These are phyloP conservation scores for Cyphomyrus discorhynchus DNA, from an alignment of 2,113 vertebrate genomes.

Conservation along the genomic window DNA sequence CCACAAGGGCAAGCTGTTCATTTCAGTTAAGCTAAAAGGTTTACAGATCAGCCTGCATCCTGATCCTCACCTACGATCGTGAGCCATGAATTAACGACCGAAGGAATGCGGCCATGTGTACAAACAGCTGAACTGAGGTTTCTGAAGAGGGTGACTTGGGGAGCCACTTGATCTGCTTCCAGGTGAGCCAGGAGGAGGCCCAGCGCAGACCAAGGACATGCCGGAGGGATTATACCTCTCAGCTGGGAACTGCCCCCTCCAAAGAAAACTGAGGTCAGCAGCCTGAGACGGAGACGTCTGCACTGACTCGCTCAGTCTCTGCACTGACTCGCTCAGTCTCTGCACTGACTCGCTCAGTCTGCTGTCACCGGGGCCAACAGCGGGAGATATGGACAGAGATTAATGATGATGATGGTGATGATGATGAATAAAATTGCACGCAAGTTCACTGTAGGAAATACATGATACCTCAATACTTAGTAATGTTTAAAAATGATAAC, in stretches of 20 bases:
- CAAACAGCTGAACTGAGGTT: no score
- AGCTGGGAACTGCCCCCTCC: background rate
- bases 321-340: no score
- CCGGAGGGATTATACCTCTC: background rate
- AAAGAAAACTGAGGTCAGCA: background rate
- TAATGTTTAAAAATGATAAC: no score
- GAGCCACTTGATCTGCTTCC: background rate
- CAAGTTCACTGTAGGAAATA: no score
- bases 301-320: background rate
- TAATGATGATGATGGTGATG: background rate
- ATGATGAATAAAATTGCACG: background rate
- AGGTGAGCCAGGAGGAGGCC: background rate
- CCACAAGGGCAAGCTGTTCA: no score
- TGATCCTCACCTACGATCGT: no score
- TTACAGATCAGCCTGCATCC: background rate
- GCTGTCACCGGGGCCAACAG: background rate
- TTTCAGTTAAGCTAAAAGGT: background rate
- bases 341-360: background rate
- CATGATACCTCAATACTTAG: no score
- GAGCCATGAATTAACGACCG: no score
- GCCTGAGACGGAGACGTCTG: background rate
- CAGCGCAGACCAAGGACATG: background rate
- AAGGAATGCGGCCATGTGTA: no score
- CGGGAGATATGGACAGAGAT: background rate
- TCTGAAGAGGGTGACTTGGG: background rate